Evolutionary conservation across 2,113 vertebrate species (phyloP), one percentile per base, ranked within the genome.

Genomic region (Rhegmatorhina hoffmannsi): DNA sequence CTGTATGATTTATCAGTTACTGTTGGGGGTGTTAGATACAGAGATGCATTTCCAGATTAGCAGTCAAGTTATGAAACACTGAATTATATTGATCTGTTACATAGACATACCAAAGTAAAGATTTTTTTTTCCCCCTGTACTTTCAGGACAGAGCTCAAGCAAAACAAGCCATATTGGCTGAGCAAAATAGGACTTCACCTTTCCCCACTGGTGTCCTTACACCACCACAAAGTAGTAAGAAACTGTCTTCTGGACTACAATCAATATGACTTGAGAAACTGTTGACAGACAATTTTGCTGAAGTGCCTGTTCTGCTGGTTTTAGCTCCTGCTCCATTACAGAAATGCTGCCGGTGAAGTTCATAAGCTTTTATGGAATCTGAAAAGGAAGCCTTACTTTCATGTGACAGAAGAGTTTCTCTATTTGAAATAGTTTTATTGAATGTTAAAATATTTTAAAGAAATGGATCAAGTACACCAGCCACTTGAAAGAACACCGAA

Each of bases 201-300:
- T 95, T 99, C 28, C 99, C 99, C 6, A 97, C 96, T 4, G 98
- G 99, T 26, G 97, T 99, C 66, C 98, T 99, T 88, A 99, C 99
- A 25, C 99, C 99, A 0, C 99, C 99, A 4, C 98, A 98, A 34
- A 99, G 99, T 96, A 98, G 98, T 60, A 98, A 99, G 97, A 99
- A 98, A 92, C 96, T 96, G 55, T 95, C 93, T 69, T 77, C 60
- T 36, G 95, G 81, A 55, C 74, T 78, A 46, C 97, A 90, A 47
- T 83, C 74, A 7, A 92, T 78, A 28, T 98, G 96, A 98, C 79
- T 89, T 16, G 10, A 31, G 79, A 68, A 69, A 90, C 82, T 40
- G 58, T 87, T 80, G 62, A 60, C 38, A 91, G 94, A 97, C 87
- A 69, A 9, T 73, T 60, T 87, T 94, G 95, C 67, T 34, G 52